Evolutionary conservation across 2,113 vertebrate genomes (phyloP).

Genomic region (Dipodomys merriami): DNA sequence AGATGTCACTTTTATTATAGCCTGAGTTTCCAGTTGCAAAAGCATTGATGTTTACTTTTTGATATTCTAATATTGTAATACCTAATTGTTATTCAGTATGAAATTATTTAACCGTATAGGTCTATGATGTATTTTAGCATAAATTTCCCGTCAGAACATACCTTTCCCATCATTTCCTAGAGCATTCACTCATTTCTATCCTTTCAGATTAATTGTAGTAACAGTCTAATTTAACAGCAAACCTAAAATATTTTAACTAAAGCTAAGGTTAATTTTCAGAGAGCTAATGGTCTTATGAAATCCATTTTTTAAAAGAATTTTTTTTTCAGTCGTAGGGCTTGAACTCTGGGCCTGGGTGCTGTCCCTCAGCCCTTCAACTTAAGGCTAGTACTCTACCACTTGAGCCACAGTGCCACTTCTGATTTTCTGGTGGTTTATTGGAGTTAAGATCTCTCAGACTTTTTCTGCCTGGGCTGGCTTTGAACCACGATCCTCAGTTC

Average conservation of each 20-base stretch:
- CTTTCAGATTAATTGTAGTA: not conserved
- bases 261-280: not conserved
- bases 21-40: not conserved
- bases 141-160: not conserved
- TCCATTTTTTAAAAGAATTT: not conserved
- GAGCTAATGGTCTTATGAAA: not conserved
- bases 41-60: constrained; percentile 29
- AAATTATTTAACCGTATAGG: constrained; percentile 7
- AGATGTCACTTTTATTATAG: constrained; percentile 36
- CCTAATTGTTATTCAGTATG: not conserved
- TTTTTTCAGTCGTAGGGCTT: not conserved
- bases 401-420: too few species aligned
- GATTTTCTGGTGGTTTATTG: too few species aligned
- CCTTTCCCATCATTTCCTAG: not conserved
- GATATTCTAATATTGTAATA: constrained; percentile 4
- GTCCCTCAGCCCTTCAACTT: too few species aligned
- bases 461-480: too few species aligned
- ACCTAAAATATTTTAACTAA: not conserved
- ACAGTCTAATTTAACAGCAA: not conserved
- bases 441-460: too few species aligned
- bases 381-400: too few species aligned
- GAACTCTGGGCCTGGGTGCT: too few species aligned
- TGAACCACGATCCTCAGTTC: too few species aligned
- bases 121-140: not conserved
- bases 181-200: not conserved